Conservation (phyloP, 2,113 vertebrate genomes). For the Chitala chitala region DNA sequence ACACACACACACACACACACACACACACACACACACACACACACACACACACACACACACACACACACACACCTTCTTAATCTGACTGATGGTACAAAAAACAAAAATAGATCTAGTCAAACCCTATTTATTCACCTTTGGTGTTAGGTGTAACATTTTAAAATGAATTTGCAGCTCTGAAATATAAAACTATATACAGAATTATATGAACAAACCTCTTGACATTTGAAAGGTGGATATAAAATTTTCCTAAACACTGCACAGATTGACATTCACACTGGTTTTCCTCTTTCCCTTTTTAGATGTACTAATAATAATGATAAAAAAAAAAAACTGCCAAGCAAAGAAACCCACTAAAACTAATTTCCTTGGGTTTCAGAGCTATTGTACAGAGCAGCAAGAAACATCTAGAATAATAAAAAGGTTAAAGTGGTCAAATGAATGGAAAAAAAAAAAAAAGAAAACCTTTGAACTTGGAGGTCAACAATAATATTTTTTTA, state of each 20-base stretch:
- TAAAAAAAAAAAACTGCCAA: not conserved
- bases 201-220: not conserved
- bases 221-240: not conserved
- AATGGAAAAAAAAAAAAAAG: not conserved
- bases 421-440: conserved; percentile 2
- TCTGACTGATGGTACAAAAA: not conserved
- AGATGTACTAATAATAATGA: not conserved
- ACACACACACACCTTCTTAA: not conserved
- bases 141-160: not conserved
- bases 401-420: no score
- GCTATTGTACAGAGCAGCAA: not conserved
- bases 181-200: conserved; percentile 24
- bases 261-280: conserved; percentile 12
- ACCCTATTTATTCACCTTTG: conserved; percentile 11
- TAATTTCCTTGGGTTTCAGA: not conserved
- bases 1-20: no score
- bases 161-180: conserved; percentile 7
- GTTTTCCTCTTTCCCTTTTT: not conserved
- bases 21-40: no score
- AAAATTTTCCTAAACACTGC: not conserved
- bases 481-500: not conserved
- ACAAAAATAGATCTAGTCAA: not conserved
- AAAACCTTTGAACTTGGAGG: not conserved
- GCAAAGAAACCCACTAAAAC: not conserved
- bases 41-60: no score